These are phyloP conservation scores for Melanotaenia nigrans DNA, from an alignment of 2,797 vertebrate species.

Conservation along the genomic window DNA sequence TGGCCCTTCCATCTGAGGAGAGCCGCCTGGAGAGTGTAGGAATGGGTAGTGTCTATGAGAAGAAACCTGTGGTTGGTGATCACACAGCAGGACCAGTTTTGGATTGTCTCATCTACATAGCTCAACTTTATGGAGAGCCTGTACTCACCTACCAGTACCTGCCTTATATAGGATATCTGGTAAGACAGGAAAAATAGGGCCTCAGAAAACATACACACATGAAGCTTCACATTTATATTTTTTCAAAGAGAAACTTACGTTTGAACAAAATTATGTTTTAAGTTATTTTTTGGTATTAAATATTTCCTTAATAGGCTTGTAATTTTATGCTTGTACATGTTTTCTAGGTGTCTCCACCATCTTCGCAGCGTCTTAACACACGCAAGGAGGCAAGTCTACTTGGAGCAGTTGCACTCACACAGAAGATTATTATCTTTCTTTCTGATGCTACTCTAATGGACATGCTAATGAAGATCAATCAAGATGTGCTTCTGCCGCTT, in stretches of 20 bases:
- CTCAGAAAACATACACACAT: neutral
- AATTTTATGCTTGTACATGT: constrained; percentile 11
- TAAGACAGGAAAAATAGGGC: constrained; percentile 54
- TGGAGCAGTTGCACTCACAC: constrained; percentile 91
- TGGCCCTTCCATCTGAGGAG: constrained; percentile 79
- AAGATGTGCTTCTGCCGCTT: constrained; percentile 93
- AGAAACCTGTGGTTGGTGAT: constrained; percentile 91
- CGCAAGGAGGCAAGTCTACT: constrained; percentile 96
- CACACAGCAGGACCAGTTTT: constrained; percentile 91
- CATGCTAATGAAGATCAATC: constrained; percentile 97
- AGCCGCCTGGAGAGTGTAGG: constrained; percentile 82
- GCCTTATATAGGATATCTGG: constrained; percentile 97
- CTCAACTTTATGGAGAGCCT: constrained; percentile 95
- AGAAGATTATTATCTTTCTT: constrained; percentile 95
- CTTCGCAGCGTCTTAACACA: constrained; percentile 91
- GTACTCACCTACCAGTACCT: constrained; percentile 98
- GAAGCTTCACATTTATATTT: neutral
- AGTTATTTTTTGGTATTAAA: neutral
- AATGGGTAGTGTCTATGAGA: constrained; percentile 92
- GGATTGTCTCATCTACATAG: constrained; percentile 93
- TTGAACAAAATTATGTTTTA: neutral
- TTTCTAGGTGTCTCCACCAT: constrained; percentile 88
- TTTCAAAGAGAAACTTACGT: neutral
- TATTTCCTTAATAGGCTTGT: neutral
- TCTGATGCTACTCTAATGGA: constrained; percentile 98